Evolutionary conservation across 2,888 invertebrate genomes (phyloP), one percentile per base, ranked within the genome.

Genomic region (Ctenicera cuprea): DNA sequence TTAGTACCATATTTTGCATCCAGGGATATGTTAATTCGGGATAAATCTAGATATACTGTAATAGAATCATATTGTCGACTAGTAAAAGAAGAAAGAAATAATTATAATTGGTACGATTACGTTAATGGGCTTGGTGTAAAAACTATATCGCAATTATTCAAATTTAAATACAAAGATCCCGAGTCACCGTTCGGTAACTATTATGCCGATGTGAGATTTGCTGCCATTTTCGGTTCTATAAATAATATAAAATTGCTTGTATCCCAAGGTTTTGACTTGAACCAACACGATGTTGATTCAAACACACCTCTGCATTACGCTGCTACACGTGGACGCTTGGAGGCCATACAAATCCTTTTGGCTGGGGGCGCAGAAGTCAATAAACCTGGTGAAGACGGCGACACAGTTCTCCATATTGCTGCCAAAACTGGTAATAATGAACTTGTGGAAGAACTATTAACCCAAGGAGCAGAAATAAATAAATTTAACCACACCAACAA

Each of bases 231-330:
- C 26, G 67, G 67, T 16, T 16, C 57, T 2, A 37, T 5, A n/a
- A 11, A 43, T 0, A 30, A 30, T 2, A n/a, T 67, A 0, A 8
- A 18, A 8, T 0, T 7, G 0, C 45, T 68, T 7, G 48, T 59
- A 14, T 0, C 11, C 3, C 5, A 45, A 22, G 14, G 3, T 18
- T 0, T 12, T 9, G 30, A 45, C 20, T 0, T 48, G 16, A 61
- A 50, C 16, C 4, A 61, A 14, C 7, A 43, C 4, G 68, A 68
- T n/a, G 12, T 59, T 5, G 7, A 61, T 5, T 16, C 37, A 2
- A 67, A 67, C 30, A 57, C 45, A 0, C 8, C 16, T 2, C 43
- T 67, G 7, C 54, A 57, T 59, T 68, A 68, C 12, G 45, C 68
- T 2, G 26, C 26, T 11, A 68, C 20, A 16, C 45, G 16, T 18